Evolutionary conservation across 2,113 vertebrate genomes (phyloP).

Genomic region (Zapus hudsonius): DNA sequence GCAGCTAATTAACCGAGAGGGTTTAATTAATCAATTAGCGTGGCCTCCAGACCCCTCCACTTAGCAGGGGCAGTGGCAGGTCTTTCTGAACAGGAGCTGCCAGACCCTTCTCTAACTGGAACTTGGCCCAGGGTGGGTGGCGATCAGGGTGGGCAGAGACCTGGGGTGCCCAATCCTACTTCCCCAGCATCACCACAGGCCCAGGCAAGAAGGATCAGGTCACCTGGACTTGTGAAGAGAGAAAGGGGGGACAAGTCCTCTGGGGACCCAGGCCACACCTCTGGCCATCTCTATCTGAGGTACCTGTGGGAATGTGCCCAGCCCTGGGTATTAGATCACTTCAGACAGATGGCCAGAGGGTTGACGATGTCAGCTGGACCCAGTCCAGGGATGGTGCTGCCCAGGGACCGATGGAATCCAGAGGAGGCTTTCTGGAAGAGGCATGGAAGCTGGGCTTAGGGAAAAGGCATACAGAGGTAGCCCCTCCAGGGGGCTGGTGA

Average conservation of each 20-base stretch:
- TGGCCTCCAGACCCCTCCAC: conserved; percentile 78
- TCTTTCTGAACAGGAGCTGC: conserved; percentile 68
- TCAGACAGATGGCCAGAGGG: neutral
- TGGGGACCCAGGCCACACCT: too few species aligned
- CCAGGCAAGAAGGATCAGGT: neutral
- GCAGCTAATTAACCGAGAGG: conserved; percentile 79
- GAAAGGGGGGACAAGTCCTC: neutral
- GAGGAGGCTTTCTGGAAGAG: neutral
- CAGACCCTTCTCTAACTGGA: conserved; percentile 53
- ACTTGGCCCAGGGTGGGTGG: neutral
- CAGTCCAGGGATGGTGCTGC: neutral
- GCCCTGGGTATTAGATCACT: neutral
- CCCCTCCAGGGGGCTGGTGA: neutral
- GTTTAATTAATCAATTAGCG: conserved; percentile 82
- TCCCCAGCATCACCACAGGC: neutral
- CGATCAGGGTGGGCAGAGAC: neutral
- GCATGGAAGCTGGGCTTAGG: neutral
- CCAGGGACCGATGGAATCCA: neutral
- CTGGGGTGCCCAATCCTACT: neutral
- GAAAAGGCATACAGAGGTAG: neutral
- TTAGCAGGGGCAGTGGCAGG: conserved; percentile 58
- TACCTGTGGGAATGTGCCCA: neutral
- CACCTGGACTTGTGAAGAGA: neutral
- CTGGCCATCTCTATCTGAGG: neutral
- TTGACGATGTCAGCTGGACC: neutral